phyloP scores from a whole-genome alignment of 2,797 vertebrate species.

The Sebastes kiyomatsui region DNA sequence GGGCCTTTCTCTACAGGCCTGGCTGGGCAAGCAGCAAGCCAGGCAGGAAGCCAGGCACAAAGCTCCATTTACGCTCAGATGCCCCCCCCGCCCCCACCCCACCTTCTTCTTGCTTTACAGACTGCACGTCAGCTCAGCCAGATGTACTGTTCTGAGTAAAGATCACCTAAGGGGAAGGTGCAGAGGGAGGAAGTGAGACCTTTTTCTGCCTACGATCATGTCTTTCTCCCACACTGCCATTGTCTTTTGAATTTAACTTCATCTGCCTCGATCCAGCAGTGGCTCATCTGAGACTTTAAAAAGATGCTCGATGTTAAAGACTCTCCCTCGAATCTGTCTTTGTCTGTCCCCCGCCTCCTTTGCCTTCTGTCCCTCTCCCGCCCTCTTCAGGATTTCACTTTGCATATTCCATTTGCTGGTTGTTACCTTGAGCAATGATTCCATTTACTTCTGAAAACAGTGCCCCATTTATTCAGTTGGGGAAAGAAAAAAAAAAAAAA shows the following conservation, averaged over 20 bases:
- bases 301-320: conserved; percentile 41
- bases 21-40: conserved; percentile 77
- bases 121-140: conserved; percentile 84
- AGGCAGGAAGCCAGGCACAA: conserved; percentile 82
- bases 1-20: conserved; percentile 82
- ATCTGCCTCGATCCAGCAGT: not conserved
- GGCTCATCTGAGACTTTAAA: conserved; percentile 34
- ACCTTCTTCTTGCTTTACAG: conserved; percentile 75
- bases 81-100: conserved; percentile 5
- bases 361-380: conserved; percentile 47
- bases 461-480: conserved; percentile 68
- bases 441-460: conserved; percentile 78
- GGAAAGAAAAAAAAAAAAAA: not conserved
- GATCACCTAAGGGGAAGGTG: conserved; percentile 73
- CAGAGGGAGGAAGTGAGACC: conserved; percentile 20
- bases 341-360: conserved; percentile 41
- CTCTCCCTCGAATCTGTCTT: conserved; percentile 42
- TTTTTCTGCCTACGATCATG: conserved; percentile 22
- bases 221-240: conserved; percentile 8
- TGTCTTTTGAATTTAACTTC: conserved; percentile 14
- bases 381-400: conserved; percentile 73
- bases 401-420: conserved; percentile 87
- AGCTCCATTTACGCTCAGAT: conserved; percentile 86
- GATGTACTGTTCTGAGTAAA: conserved; percentile 81
- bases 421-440: conserved; percentile 87